Evolutionary conservation across 2,888 invertebrate species (phyloP).

Genomic region (Trichopria drosophilae): DNA sequence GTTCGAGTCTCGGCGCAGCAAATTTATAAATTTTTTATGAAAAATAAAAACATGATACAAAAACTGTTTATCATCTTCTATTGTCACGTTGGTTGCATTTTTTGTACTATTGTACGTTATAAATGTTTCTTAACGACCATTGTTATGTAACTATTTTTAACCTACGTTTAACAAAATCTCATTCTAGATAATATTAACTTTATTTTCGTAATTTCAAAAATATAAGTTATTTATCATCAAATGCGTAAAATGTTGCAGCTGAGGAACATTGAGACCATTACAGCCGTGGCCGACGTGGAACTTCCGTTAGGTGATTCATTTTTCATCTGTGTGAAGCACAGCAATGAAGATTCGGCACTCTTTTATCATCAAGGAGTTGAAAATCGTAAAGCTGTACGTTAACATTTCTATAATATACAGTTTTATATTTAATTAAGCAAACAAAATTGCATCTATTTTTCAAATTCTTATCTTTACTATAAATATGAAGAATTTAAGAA

Average conservation of each 20-base stretch:
- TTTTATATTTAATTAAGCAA: too few species aligned
- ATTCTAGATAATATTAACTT: too few species aligned
- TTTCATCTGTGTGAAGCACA: conserved; percentile 60
- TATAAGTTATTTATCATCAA: background rate
- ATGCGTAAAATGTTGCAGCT: conserved; percentile 47
- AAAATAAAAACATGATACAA: too few species aligned
- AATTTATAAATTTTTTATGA: too few species aligned
- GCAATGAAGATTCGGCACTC: conserved; percentile 20
- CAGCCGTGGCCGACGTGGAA: conserved; percentile 45
- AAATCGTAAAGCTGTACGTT: conserved; percentile 56
- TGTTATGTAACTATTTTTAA: background rate
- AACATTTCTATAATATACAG: too few species aligned
- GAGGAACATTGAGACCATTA: conserved; percentile 38
- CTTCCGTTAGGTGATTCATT: conserved; percentile 47
- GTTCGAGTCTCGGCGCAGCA: too few species aligned
- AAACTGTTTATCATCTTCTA: too few species aligned
- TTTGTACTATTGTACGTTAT: too few species aligned
- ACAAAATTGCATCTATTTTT: too few species aligned
- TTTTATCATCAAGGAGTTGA: conserved; percentile 68
- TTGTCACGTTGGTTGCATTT: too few species aligned
- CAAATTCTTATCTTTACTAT: background rate
- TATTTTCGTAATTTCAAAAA: background rate
- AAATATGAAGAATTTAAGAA: background rate
- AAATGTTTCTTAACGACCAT: too few species aligned
- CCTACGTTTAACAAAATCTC: too few species aligned